Evolutionary conservation across 2,797 vertebrate genomes (phyloP), one percentile per base, ranked within the genome.

Genomic region (Iguana delicatissima): DNA sequence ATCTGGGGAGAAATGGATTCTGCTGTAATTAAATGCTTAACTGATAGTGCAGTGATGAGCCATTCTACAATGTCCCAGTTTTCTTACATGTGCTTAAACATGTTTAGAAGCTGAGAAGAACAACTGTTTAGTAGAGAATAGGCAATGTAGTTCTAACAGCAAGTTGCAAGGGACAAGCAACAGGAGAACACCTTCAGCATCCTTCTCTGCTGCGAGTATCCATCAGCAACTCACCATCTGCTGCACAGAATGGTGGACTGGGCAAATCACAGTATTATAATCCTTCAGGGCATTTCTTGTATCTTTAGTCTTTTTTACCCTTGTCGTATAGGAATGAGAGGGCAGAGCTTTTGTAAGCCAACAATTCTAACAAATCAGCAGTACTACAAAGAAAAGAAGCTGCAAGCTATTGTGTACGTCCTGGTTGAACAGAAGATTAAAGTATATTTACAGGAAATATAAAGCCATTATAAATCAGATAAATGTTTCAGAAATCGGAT

Each of bases 381-480:
- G 14, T 46, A 84, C 22, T 29, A 57, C 35, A 59, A 85, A 72
- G 16, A 10, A 88, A 35, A 88, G 35, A 72, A 86, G 64, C 12
- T 52, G 62, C 50, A 74, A 82, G 69, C 8, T 26, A 82, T 59
- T 73, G 67, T 73, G 16, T 12, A 22, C 16, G 20, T 35, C 35
- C 67, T 82, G 80, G n/a, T 14, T 42, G 35, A 88, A 46, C 24
- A 52, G 32, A 80, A 88, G 50, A 89, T 46, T 12, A 85, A 80
- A 87, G 32, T 73, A 46, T 20, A 74, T 64, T 64, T 32, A 82
- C 32, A 22, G 42, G 10, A 64, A 90, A 90, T 76, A 38, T 18
- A 64, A 24, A 82, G 32, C 38, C 42, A 13, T 83, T 76, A 46
- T 89, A 89, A 89, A 90, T 86, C 77, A 74, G 72, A 73, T 8